phyloP scores from a whole-genome alignment of 2,113 vertebrate genomes.

The Ophthalmotilapia sp. region DNA sequence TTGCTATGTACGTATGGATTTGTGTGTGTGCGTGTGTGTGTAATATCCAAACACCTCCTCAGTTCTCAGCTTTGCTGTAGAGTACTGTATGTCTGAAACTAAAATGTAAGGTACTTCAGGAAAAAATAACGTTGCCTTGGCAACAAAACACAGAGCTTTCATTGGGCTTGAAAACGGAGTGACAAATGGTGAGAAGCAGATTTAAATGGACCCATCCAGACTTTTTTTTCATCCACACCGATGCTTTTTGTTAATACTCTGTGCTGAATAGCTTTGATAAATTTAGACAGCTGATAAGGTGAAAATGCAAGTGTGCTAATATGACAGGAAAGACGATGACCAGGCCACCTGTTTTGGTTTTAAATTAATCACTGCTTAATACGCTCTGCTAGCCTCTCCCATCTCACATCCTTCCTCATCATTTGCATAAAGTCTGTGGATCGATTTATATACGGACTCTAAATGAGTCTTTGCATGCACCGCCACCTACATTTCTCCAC shows the following conservation, averaged over 20 bases:
- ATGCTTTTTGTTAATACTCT: constrained; percentile 30
- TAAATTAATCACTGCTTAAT: neutral
- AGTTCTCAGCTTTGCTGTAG: neutral
- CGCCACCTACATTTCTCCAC: neutral
- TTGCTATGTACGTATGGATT: neutral
- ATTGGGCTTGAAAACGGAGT: constrained; percentile 43
- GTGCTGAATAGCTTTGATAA: constrained; percentile 7
- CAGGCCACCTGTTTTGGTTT: neutral
- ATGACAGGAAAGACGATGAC: neutral
- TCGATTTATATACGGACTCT: neutral
- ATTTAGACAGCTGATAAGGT: neutral
- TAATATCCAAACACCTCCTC: neutral
- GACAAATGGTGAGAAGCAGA: constrained; percentile 48
- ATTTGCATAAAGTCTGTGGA: neutral
- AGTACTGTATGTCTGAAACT: constrained; percentile 38
- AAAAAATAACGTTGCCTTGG: constrained; percentile 58
- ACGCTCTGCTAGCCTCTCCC: neutral
- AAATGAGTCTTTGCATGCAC: neutral
- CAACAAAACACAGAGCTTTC: constrained; percentile 63
- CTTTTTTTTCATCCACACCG: neutral
- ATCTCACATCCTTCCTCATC: neutral
- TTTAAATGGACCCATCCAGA: constrained; percentile 44
- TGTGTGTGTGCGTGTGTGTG: neutral
- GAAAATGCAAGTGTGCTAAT: neutral
- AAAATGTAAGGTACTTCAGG: constrained; percentile 55